Percentiles rank a stretch among this genome's conserved stretches.
phyloP scores from a whole-genome alignment of 2,888 invertebrate species.

The Caradrina kadenii region DNA sequence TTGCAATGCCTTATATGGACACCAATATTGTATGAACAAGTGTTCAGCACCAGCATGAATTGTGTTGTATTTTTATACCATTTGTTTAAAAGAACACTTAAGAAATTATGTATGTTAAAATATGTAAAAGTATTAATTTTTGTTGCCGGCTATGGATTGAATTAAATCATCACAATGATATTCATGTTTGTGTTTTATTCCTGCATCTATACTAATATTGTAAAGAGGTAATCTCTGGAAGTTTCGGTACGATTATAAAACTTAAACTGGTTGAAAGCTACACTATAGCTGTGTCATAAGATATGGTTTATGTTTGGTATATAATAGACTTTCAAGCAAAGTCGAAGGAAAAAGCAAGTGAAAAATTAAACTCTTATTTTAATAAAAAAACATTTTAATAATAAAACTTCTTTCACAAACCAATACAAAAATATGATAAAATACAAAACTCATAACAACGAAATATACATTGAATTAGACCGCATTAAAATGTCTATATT shows the following conservation, averaged over 20 bases:
- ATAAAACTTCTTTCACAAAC: conserved; percentile 37
- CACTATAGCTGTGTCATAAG: too few species aligned
- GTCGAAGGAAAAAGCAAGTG: too few species aligned
- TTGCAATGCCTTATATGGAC: conserved; percentile 44
- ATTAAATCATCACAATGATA: conserved; percentile 89
- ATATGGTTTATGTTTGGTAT: too few species aligned
- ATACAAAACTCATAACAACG: conserved; percentile 55
- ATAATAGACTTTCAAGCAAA: too few species aligned
- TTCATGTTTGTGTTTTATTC: conserved; percentile 72
- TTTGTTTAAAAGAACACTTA: conserved; percentile 56
- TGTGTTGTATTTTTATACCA: conserved; percentile 58
- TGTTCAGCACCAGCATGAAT: conserved; percentile 43
- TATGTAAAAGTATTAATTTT: conserved; percentile 72
- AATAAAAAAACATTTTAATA: conserved; percentile 36
- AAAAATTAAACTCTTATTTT: background rate
- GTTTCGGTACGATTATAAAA: too few species aligned
- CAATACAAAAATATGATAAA: conserved; percentile 49
- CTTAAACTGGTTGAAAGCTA: too few species aligned
- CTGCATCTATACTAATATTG: background rate
- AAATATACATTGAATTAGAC: background rate
- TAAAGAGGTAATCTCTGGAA: too few species aligned
- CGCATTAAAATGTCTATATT: background rate
- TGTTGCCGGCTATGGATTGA: conserved; percentile 85
- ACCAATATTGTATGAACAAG: conserved; percentile 35
- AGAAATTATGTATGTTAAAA: conserved; percentile 59